Conservation (phyloP, 2,113 vertebrate species). For the Peromyscus californicus region DNA sequence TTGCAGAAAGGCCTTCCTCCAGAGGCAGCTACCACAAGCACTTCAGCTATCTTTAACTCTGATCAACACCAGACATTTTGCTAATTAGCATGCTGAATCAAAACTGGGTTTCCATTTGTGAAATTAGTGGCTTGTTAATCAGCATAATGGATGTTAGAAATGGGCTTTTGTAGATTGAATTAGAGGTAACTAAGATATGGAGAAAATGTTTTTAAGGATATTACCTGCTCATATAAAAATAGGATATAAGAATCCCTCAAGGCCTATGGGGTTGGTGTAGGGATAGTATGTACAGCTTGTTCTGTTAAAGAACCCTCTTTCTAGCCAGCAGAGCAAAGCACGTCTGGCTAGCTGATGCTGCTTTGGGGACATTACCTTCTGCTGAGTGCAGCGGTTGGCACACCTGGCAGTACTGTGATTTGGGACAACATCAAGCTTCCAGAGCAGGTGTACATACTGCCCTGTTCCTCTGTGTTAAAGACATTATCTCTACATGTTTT, state of each 20-base stretch:
- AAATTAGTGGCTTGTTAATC: slow-evolving; percentile 85
- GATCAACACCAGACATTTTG: slow-evolving; percentile 79
- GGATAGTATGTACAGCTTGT: neutral
- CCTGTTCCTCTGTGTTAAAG: slow-evolving; percentile 46
- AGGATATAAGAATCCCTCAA: neutral
- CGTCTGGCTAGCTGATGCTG: neutral
- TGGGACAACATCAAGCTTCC: neutral
- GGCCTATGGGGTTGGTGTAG: neutral
- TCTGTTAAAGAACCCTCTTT: neutral
- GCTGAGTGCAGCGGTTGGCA: neutral
- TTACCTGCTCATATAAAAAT: slow-evolving; percentile 45
- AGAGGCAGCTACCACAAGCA: slow-evolving; percentile 69
- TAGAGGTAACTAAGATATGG: slow-evolving; percentile 75
- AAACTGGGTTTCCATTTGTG: slow-evolving; percentile 81
- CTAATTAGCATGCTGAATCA: slow-evolving; percentile 81
- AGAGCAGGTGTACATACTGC: slow-evolving; percentile 23
- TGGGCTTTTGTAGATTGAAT: slow-evolving; percentile 75
- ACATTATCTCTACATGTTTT: slow-evolving; percentile 24
- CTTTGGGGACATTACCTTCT: neutral
- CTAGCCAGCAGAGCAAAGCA: neutral
- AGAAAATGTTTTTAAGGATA: slow-evolving; percentile 43
- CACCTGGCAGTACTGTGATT: neutral
- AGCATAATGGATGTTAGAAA: slow-evolving; percentile 80
- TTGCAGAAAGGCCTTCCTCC: slow-evolving; percentile 60
- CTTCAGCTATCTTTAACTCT: slow-evolving; percentile 81